phyloP scores from a whole-genome alignment of 2,888 invertebrate species.

The Xylota segnis region DNA sequence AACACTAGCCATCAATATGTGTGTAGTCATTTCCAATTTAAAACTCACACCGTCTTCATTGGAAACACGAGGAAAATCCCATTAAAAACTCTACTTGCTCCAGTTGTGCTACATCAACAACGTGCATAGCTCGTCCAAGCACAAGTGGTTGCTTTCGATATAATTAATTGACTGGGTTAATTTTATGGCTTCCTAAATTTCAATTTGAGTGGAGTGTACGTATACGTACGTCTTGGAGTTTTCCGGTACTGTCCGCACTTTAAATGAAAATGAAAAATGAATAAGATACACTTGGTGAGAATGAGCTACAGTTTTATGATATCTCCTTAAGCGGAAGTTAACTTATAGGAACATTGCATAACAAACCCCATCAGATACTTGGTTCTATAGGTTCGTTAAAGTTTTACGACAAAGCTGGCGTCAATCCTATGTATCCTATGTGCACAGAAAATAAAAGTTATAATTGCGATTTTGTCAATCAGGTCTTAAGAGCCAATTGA shows the following conservation, averaged over 20 bases:
- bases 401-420: conserved; percentile 61
- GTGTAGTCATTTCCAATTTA: conserved; percentile 50
- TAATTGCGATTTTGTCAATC: conserved; percentile 37
- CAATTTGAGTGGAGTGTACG: conserved; percentile 63
- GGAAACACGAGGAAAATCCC: conserved; percentile 46
- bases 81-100: conserved; percentile 64
- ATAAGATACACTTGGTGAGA: conserved; percentile 26
- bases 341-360: conserved; percentile 50
- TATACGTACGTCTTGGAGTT: conserved; percentile 23
- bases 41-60: conserved; percentile 59
- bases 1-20: conserved; percentile 27
- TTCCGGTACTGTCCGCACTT: conserved; percentile 28
- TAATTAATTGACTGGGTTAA: conserved; percentile 72
- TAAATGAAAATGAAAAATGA: conserved; percentile 37
- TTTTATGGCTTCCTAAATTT: conserved; percentile 73
- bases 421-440: conserved; percentile 39
- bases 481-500: conserved; percentile 44
- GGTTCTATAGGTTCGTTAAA: conserved; percentile 20
- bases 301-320: conserved; percentile 57
- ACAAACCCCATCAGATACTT: conserved; percentile 14
- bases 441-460: conserved; percentile 2
- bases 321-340: conserved; percentile 61
- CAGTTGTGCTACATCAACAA: conserved; percentile 23
- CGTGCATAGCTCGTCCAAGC: conserved; percentile 6
- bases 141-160: conserved; percentile 67